A percentile compares a stretch with the other conserved stretches of the same genome.
Conservation (phyloP, 2,797 vertebrate genomes). For the Erithacus rubecula region DNA sequence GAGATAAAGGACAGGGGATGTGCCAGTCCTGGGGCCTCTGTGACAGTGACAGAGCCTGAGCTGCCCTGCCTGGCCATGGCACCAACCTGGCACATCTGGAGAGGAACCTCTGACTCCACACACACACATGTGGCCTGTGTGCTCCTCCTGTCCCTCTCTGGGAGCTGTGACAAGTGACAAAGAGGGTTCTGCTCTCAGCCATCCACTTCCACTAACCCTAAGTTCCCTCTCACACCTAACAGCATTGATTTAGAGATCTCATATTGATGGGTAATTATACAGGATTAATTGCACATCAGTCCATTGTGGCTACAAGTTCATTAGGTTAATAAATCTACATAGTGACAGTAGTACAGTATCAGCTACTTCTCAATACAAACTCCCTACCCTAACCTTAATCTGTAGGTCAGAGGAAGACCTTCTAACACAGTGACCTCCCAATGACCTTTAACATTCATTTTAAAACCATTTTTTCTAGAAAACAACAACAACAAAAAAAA, state of each 20-base stretch:
- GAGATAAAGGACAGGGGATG: neutral
- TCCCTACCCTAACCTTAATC: conserved; percentile 52
- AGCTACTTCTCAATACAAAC: conserved; percentile 59
- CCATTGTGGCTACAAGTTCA: conserved; percentile 75
- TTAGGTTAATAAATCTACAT: conserved; percentile 70
- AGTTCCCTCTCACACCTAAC: conserved; percentile 51
- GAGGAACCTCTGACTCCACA: neutral
- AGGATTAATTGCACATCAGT: conserved; percentile 77
- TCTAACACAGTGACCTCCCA: conserved; percentile 55
- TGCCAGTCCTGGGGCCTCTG: neutral
- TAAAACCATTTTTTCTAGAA: conserved; percentile 27
- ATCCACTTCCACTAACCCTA: neutral
- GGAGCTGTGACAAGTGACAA: neutral
- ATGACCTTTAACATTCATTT: conserved; percentile 65
- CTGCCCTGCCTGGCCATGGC: neutral
- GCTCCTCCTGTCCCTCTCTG: neutral
- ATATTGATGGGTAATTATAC: conserved; percentile 64
- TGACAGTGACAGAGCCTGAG: neutral
- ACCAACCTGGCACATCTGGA: neutral
- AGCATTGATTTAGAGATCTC: conserved; percentile 39
- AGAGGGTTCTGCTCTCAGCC: neutral
- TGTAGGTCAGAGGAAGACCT: conserved; percentile 29
- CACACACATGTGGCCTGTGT: fast-evolving
- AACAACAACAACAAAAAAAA: conserved; percentile 53
- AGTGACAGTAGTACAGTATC: conserved; percentile 81